Conservation (phyloP, 2,797 vertebrate genomes). For the Novumbra hubbsi region DNA sequence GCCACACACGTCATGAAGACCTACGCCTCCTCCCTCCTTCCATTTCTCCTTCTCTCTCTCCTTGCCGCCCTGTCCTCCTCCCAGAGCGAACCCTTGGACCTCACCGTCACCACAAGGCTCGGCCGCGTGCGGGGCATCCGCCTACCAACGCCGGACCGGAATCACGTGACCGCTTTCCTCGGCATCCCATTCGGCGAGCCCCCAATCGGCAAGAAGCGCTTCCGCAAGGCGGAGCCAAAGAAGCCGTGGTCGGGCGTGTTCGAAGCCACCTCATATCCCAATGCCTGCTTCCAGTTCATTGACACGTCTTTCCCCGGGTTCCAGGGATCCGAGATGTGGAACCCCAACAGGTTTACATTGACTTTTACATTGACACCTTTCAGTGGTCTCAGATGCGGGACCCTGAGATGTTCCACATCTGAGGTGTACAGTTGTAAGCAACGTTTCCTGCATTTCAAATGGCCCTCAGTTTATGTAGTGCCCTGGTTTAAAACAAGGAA, state of each 20-base stretch:
- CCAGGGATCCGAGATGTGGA: slow-evolving; percentile 91
- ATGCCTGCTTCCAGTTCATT: slow-evolving; percentile 84
- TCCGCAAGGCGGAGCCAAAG: slow-evolving; percentile 81
- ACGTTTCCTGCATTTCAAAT: neutral
- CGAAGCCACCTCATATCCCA: slow-evolving; percentile 76
- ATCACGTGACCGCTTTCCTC: slow-evolving; percentile 80
- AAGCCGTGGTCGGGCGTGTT: slow-evolving; percentile 74
- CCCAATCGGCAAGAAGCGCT: slow-evolving; percentile 80
- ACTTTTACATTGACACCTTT: neutral
- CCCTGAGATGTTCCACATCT: neutral
- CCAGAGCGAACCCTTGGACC: slow-evolving; percentile 67
- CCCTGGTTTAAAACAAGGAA: neutral
- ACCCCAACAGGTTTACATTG: slow-evolving; percentile 74
- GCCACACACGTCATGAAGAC: slow-evolving; percentile 60
- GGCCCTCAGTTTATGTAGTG: neutral
- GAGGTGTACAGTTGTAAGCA: neutral
- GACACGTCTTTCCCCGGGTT: slow-evolving; percentile 86
- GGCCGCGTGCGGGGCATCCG: slow-evolving; percentile 78
- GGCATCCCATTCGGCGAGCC: slow-evolving; percentile 89
- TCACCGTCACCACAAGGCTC: slow-evolving; percentile 70
- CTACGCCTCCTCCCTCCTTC: slow-evolving; percentile 48
- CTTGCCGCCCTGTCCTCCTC: slow-evolving; percentile 43
- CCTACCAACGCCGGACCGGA: slow-evolving; percentile 67
- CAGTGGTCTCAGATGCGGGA: neutral
- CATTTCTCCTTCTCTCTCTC: slow-evolving; percentile 40